Percentiles rank a stretch among this genome's conserved stretches.
Evolutionary conservation across 53 echinoderm and acorn worm species (phyloP).

Genomic region (Holothuria scabra): DNA sequence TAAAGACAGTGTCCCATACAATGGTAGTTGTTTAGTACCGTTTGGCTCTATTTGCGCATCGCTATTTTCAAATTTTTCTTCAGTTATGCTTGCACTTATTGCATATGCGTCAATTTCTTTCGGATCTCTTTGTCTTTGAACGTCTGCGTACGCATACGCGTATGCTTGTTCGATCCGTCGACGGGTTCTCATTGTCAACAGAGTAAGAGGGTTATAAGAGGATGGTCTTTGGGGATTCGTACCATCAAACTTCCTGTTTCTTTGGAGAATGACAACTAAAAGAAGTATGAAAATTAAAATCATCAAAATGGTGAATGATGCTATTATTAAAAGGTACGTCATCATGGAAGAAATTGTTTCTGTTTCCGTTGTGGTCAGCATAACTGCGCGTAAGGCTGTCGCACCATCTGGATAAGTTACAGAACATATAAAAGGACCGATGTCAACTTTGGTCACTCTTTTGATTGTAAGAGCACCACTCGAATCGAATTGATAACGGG

Average conservation of each 20-base stretch:
- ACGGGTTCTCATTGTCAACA: neutral
- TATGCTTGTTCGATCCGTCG: neutral
- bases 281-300: constrained; percentile 34
- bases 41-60: neutral
- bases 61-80: constrained; percentile 10
- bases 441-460: neutral
- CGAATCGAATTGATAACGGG: neutral
- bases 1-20: constrained; percentile 3
- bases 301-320: constrained; percentile 26
- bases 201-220: constrained; percentile 17
- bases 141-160: constrained; percentile 37
- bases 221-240: neutral
- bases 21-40: neutral
- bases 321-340: constrained; percentile 24
- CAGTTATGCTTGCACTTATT: constrained; percentile 8
- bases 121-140: constrained; percentile 8
- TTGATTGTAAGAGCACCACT: constrained; percentile 14
- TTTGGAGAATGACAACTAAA: constrained; percentile 29
- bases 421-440: constrained; percentile 43
- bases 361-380: neutral
- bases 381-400: constrained; percentile 18
- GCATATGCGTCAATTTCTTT: constrained; percentile 42
- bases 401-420: constrained; percentile 35
- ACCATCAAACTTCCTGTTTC: neutral
- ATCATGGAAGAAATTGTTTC: neutral